Percentiles rank a stretch among this genome's conserved stretches.
phyloP scores from a whole-genome alignment of 2,797 vertebrate genomes.

The Anabacerthia variegaticeps region DNA sequence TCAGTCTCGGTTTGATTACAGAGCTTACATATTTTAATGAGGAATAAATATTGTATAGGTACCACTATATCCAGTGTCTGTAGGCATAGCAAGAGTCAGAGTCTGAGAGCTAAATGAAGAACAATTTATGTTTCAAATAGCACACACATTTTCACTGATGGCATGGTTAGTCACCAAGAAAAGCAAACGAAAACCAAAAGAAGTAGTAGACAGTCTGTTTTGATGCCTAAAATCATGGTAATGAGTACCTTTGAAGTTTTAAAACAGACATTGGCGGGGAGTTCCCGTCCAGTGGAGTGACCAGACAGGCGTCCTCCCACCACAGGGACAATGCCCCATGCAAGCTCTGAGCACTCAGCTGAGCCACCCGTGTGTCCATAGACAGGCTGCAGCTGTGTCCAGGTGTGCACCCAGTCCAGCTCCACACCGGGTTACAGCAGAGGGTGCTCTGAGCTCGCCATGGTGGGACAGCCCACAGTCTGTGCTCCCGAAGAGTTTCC shows the following conservation, averaged over 20 bases:
- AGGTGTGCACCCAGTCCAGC: rapidly evolving
- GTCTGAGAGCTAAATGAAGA: not conserved
- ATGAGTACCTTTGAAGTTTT: not conserved
- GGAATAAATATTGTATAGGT: not conserved
- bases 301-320: rapidly evolving
- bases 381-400: rapidly evolving
- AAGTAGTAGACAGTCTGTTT: not conserved
- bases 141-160: not conserved
- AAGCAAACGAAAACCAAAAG: not conserved
- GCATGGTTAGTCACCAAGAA: not conserved
- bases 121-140: not conserved
- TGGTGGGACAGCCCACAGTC: not conserved
- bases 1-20: not conserved
- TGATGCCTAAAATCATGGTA: not conserved
- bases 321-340: rapidly evolving
- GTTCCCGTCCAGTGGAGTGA: rapidly evolving
- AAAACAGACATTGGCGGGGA: not conserved
- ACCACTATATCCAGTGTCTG: not conserved
- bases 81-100: not conserved
- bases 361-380: rapidly evolving
- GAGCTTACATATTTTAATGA: not conserved
- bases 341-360: rapidly evolving
- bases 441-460: conserved; percentile 5
- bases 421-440: not conserved
- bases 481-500: not conserved